phyloP scores from a whole-genome alignment of 2,888 invertebrate species.

The Chloromyia formosa region DNA sequence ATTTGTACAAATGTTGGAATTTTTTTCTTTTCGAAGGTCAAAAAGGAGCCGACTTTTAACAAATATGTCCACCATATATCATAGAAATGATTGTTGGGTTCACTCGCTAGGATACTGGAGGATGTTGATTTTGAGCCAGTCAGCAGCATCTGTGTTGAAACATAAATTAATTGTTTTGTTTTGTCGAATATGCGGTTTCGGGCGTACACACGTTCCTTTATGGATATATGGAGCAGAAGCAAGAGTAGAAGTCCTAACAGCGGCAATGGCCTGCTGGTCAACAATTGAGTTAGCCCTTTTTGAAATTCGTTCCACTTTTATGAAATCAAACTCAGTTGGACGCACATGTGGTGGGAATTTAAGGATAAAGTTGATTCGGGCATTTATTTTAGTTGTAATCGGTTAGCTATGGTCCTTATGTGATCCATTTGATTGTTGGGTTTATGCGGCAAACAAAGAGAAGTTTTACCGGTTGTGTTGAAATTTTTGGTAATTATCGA shows the following conservation, averaged over 20 bases:
- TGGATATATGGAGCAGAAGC: background rate
- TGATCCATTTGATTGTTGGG: no score
- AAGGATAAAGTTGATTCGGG: no score
- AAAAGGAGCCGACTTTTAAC: constrained; percentile 41
- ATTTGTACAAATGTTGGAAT: constrained; percentile 28
- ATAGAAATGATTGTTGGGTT: constrained; percentile 32
- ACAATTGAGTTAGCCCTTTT: background rate
- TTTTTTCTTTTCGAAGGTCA: background rate
- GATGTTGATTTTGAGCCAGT: background rate
- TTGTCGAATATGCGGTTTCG: background rate
- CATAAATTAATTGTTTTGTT: constrained; percentile 27
- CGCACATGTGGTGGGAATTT: constrained; percentile 4
- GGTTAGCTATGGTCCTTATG: no score
- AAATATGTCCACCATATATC: constrained; percentile 40
- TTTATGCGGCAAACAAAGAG: no score
- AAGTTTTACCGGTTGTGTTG: no score
- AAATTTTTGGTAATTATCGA: no score
- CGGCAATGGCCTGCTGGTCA: constrained; percentile 29
- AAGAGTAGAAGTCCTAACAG: constrained; percentile 9
- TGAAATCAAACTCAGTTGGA: constrained; percentile 17
- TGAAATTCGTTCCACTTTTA: constrained; percentile 34
- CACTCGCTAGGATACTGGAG: constrained; percentile 24
- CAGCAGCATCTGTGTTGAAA: constrained; percentile 31
- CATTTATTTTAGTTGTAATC: no score
- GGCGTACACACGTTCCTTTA: no score